Evolutionary conservation across 2,797 vertebrate species (phyloP).

Genomic region (Acanthiza pusilla): DNA sequence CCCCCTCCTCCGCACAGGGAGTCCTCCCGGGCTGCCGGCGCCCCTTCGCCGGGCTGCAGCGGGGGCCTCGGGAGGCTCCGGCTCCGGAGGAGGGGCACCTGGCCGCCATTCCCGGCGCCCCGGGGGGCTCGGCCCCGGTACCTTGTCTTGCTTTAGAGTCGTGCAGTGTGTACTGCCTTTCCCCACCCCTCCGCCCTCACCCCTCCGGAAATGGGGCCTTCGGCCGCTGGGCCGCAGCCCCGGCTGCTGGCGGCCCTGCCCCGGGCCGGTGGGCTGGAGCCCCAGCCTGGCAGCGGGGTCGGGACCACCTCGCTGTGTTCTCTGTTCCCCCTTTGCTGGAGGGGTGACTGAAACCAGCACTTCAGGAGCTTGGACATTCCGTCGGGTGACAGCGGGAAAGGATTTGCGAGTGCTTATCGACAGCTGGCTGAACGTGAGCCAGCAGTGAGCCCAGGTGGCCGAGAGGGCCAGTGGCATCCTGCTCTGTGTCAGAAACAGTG

Average conservation of each 20-base stretch:
- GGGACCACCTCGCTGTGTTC: rapidly evolving
- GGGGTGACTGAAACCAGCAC: rapidly evolving
- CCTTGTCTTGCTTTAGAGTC: not conserved
- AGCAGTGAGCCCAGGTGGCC: not conserved
- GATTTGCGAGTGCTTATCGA: not conserved
- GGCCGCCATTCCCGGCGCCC: not conserved
- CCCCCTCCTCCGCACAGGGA: not conserved
- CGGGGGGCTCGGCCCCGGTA: not conserved
- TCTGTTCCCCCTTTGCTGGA: rapidly evolving
- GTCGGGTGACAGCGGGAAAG: rapidly evolving
- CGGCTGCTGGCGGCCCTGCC: not conserved
- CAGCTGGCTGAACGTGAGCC: not conserved
- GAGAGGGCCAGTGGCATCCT: rapidly evolving
- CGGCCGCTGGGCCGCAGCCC: not conserved
- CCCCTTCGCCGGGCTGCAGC: not conserved
- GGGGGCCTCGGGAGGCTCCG: too few species aligned
- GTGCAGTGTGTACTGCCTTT: not conserved
- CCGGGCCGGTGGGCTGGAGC: not conserved
- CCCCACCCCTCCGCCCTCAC: not conserved
- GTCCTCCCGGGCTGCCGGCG: not conserved
- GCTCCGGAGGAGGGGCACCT: not conserved
- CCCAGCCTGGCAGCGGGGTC: not conserved
- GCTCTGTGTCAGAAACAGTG: too few species aligned
- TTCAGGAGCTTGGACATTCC: rapidly evolving
- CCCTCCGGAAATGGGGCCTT: not conserved